phyloP scores from a whole-genome alignment of 2,888 invertebrate genomes.

The Lepidocyrtoides sp. region DNA sequence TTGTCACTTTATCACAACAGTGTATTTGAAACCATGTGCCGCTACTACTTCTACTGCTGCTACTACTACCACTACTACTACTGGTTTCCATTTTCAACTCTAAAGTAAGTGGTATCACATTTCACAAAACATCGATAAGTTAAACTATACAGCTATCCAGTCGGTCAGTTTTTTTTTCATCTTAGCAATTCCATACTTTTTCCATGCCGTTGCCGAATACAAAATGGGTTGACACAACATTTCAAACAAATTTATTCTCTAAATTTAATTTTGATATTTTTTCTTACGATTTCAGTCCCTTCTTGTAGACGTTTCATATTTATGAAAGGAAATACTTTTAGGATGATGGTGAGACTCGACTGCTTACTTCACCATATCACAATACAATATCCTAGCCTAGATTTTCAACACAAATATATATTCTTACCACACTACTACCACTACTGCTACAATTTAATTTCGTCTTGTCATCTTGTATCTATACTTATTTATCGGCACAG shows the following conservation, averaged over 20 bases:
- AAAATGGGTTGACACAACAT: conserved; percentile 6
- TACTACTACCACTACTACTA: no score
- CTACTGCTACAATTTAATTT: not conserved
- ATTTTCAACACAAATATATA: no score
- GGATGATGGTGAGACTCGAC: no score
- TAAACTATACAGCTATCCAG: not conserved
- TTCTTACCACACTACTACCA: no score
- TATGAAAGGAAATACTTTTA: conserved; percentile 47
- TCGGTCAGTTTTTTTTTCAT: conserved; percentile 41
- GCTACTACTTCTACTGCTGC: not conserved
- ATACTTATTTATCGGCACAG: not conserved
- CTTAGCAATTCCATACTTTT: no score
- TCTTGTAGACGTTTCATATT: conserved; percentile 4
- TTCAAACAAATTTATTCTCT: conserved; percentile 42
- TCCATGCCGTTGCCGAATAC: no score
- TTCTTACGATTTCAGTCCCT: not conserved
- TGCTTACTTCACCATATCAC: not conserved
- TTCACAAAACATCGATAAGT: conserved; percentile 8
- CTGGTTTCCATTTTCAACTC: conserved; percentile 23
- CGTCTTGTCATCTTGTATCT: not conserved
- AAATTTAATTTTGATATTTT: conserved; percentile 30
- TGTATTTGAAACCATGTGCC: conserved; percentile 17
- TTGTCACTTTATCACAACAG: not conserved
- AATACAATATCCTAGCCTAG: no score
- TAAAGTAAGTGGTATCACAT: not conserved